Percentiles rank a stretch among this genome's conserved stretches.
Evolutionary conservation across 2,797 vertebrate genomes (phyloP).

Genomic region (Onychomys leucogaster): DNA sequence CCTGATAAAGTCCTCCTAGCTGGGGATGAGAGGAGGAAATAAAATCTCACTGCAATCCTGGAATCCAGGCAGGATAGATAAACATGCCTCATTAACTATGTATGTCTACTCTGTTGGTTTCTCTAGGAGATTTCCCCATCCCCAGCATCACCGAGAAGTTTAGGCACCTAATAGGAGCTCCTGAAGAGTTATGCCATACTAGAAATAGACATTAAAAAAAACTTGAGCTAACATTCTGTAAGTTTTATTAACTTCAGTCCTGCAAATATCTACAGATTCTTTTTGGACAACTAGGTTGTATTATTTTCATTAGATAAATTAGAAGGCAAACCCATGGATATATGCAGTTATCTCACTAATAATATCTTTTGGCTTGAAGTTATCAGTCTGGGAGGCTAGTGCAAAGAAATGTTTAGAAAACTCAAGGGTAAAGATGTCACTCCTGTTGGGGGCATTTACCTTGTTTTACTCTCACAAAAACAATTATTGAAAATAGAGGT

Average conservation of each 20-base stretch:
- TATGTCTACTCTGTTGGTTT: slow-evolving; percentile 42
- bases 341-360: slow-evolving; percentile 70
- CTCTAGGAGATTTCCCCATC: background rate
- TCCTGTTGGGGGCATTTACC: slow-evolving; percentile 67
- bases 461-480: slow-evolving; percentile 64
- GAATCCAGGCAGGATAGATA: slow-evolving; percentile 68
- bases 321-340: slow-evolving; percentile 66
- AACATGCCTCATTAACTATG: slow-evolving; percentile 50
- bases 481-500: slow-evolving; percentile 74
- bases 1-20: slow-evolving; percentile 73
- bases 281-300: slow-evolving; percentile 26
- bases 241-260: slow-evolving; percentile 59
- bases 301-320: slow-evolving; percentile 72
- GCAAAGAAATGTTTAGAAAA: slow-evolving; percentile 73
- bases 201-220: slow-evolving; percentile 76
- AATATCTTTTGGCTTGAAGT: slow-evolving; percentile 69
- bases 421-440: slow-evolving; percentile 56
- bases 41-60: slow-evolving; percentile 69
- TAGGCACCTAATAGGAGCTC: slow-evolving; percentile 60
- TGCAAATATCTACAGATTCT: slow-evolving; percentile 56
- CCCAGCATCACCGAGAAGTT: slow-evolving; percentile 35
- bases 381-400: slow-evolving; percentile 59
- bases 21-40: slow-evolving; percentile 58
- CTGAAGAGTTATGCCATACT: slow-evolving; percentile 65
- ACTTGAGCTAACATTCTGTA: slow-evolving; percentile 43